Percentiles rank a stretch among this genome's conserved stretches.
phyloP scores from a whole-genome alignment of 1,140 invertebrate genomes.

The Pararge aegeria region DNA sequence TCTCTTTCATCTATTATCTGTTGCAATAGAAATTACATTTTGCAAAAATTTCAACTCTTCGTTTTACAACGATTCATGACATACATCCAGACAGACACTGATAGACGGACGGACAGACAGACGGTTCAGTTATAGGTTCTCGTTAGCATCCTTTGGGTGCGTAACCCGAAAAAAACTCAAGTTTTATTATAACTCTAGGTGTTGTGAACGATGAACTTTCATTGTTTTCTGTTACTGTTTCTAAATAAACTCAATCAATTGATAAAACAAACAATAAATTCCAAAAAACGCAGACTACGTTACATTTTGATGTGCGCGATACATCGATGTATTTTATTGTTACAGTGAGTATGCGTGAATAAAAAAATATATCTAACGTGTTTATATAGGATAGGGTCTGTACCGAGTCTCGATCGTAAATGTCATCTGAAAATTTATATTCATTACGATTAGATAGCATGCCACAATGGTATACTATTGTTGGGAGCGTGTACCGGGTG shows the following conservation, averaged over 20 bases:
- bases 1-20: too few relatives aligned
- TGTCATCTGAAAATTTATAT: constrained; percentile 78
- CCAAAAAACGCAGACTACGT: constrained; percentile 51
- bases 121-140: too few relatives aligned
- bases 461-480: constrained; percentile 67
- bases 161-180: too few relatives aligned
- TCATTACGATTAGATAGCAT: constrained; percentile 77
- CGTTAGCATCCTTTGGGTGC: too few relatives aligned
- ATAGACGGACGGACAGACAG: too few relatives aligned
- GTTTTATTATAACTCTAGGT: too few relatives aligned
- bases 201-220: background rate
- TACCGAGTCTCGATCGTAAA: constrained; percentile 72
- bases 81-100: too few relatives aligned
- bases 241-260: constrained; percentile 37
- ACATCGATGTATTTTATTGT: constrained; percentile 50
- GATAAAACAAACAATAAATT: constrained; percentile 58
- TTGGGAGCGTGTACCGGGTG: constrained; percentile 61
- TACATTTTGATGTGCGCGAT: constrained; percentile 59
- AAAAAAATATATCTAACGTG: constrained; percentile 56
- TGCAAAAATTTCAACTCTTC: too few relatives aligned
- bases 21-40: too few relatives aligned
- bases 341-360: constrained; percentile 51
- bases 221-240: background rate
- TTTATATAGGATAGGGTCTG: constrained; percentile 58
- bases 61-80: too few relatives aligned